These are phyloP conservation scores for Zaprionus taronus DNA, from an alignment of 1,140 invertebrate genomes.

Conservation along the genomic window DNA sequence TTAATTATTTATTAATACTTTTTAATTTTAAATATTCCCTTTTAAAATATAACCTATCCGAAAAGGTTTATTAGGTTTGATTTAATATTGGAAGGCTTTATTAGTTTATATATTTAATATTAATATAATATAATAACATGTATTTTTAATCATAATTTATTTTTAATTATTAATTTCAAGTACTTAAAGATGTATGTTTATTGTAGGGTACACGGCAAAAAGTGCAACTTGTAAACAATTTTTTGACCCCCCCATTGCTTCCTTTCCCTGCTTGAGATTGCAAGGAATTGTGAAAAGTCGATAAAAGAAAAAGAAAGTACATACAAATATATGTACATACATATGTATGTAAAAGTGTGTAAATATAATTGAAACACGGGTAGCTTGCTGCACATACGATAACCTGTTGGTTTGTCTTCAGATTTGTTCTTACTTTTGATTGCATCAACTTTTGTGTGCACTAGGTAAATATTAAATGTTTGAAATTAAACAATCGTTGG, in stretches of 20 bases:
- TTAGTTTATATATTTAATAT: neutral
- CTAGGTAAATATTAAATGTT: neutral
- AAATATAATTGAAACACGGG: conserved; percentile 48
- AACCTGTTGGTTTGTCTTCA: neutral
- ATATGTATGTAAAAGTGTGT: neutral
- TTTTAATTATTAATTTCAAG: neutral
- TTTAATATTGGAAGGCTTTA: no score
- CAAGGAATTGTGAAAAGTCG: conserved; percentile 33
- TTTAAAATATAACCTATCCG: no score
- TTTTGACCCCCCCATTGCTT: neutral
- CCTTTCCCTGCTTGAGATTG: conserved; percentile 6
- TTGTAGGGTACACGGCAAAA: neutral
- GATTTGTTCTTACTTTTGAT: conserved; percentile 16
- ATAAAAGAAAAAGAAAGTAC: conserved; percentile 39
- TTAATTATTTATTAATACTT: neutral
- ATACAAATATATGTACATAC: neutral
- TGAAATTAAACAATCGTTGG: no score
- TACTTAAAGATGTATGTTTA: neutral
- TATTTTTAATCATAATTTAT: neutral
- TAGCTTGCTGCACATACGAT: conserved; percentile 37
- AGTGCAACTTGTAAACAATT: conserved; percentile 3
- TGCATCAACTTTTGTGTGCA: conserved; percentile 34
- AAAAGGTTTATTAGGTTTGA: no score
- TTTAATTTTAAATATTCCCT: neutral
- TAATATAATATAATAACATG: neutral